Evolutionary conservation across 2,797 vertebrate genomes (phyloP).

Genomic region (Takifugu ocellatus): DNA sequence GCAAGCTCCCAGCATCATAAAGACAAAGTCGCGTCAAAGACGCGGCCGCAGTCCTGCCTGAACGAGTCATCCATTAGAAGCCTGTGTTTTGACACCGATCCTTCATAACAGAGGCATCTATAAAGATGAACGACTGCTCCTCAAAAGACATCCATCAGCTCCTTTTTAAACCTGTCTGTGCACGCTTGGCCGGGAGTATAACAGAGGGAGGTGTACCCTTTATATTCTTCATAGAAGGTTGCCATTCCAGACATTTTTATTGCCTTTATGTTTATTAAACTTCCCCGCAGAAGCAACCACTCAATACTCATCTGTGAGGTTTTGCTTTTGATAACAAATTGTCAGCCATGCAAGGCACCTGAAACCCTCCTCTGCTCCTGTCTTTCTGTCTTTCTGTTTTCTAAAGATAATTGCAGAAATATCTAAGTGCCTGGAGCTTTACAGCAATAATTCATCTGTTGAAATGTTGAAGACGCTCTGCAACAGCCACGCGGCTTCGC

Average conservation of each 20-base stretch:
- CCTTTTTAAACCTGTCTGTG: constrained; percentile 63
- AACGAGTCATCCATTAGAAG: constrained; percentile 66
- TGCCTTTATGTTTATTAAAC: constrained; percentile 7
- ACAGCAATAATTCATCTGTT: constrained; percentile 42
- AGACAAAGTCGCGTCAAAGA: constrained; percentile 36
- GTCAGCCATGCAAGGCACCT: constrained; percentile 46
- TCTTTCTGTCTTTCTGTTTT: neutral
- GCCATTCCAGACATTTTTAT: constrained; percentile 1
- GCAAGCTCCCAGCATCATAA: constrained; percentile 13
- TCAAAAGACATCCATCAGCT: constrained; percentile 71
- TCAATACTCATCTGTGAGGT: constrained; percentile 16
- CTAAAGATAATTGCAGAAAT: too few species aligned
- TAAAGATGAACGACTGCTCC: constrained; percentile 62
- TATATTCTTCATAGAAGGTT: constrained; percentile 10
- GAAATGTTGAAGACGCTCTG: constrained; percentile 55
- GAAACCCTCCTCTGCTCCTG: constrained; percentile 24
- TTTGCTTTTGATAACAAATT: constrained; percentile 44
- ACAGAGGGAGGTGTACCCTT: constrained; percentile 24
- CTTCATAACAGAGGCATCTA: constrained; percentile 65
- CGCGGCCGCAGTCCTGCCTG: constrained; percentile 56
- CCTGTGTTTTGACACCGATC: constrained; percentile 66
- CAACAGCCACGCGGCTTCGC: constrained; percentile 25
- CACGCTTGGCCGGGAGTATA: constrained; percentile 43
- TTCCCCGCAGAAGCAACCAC: constrained; percentile 7
- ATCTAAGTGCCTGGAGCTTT: constrained; percentile 17